A percentile compares a stretch with the other conserved stretches of the same genome.
These are phyloP conservation scores for Drosophila suzukii DNA, from an alignment of 1,140 invertebrate species.

Conservation along the genomic window DNA sequence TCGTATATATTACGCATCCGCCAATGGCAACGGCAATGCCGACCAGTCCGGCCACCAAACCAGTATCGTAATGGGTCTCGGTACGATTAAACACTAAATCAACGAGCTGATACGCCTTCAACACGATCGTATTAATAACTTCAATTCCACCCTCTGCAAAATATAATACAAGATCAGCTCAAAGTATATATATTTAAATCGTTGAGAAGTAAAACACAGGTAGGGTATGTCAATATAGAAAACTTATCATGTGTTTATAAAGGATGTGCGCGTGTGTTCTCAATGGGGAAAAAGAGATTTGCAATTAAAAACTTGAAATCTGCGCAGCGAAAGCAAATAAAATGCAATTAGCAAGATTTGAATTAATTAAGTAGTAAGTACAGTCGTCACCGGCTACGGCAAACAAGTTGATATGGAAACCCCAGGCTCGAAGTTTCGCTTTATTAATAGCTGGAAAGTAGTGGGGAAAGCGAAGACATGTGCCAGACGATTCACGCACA, in stretches of 20 bases:
- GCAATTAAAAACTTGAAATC: conserved; percentile 80
- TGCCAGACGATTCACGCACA: conserved; percentile 53
- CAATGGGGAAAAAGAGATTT: not conserved
- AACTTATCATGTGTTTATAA: not conserved
- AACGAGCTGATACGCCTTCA: no score
- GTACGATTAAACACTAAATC: no score
- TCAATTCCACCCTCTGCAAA: no score
- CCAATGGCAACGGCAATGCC: no score
- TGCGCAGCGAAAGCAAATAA: conserved; percentile 67
- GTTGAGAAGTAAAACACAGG: no score
- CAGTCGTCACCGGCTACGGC: conserved; percentile 38
- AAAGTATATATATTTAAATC: no score
- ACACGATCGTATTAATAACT: no score
- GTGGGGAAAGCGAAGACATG: conserved; percentile 56
- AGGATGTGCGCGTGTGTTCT: not conserved
- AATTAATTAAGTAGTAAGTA: conserved; percentile 73
- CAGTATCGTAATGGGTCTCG: no score
- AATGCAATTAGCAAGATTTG: conserved; percentile 82
- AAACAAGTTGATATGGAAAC: conserved; percentile 37
- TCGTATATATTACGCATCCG: no score
- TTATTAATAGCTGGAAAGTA: conserved; percentile 27
- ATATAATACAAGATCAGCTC: no score
- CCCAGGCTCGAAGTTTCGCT: conserved; percentile 12
- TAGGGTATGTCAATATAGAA: no score
- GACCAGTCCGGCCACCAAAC: no score